Base-by-base conservation (phyloP, 2,888 invertebrate species). In the Brachyptera risi region DNA sequence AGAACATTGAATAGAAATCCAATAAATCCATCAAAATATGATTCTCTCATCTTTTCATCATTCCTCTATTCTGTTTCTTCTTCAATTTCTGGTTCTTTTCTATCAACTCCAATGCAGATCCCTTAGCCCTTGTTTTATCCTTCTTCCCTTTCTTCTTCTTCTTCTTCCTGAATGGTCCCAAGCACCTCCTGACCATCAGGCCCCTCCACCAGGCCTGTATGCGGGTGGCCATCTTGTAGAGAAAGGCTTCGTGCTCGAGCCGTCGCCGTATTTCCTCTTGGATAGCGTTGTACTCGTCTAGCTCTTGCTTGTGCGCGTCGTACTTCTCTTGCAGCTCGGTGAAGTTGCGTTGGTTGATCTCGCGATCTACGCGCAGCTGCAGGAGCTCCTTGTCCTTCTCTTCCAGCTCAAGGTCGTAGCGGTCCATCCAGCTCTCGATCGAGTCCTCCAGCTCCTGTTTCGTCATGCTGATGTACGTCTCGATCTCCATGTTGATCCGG, bases 131-230 rank as follows among this genome's bases (percentile, higher is more conserved):
- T 4, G 4, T 3, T 11, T 40, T 40, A 15, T 15, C 40, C 40
- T 40, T 40, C 11, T 15, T 15, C 9, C 15, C 15, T 4, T 15
- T 3, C 40, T 40, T 40, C 11, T 15, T 15, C 40, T 40, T 19
- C 47, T 24, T 47, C 47, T 47, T 47, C 23, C 47, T 21, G 21
- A 23, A 7, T n/a, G 19, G 19, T 21, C 21, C 23, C 4, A 47
- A 24, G n/a, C 9, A 11, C 7, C n/a, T 21, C 23, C 47, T 21
- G 23, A 17, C 19, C 2, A 23, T 17, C 4, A 47, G n/a, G 23
- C 47, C 47, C n/a, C 47, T 21, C 47, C 47, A 47, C 47, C 47
- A 47, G 11, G 47, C 47, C n/a, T 47, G 47, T 4, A 47, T 47
- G 23, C 47, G 21, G 47, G 47, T 47, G 23, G 47, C 47, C 47